A percentile compares a stretch with the other conserved stretches of the same genome.
phyloP scores from a whole-genome alignment of 2,797 vertebrate genomes.

The Pseudocheirus occidentalis region DNA sequence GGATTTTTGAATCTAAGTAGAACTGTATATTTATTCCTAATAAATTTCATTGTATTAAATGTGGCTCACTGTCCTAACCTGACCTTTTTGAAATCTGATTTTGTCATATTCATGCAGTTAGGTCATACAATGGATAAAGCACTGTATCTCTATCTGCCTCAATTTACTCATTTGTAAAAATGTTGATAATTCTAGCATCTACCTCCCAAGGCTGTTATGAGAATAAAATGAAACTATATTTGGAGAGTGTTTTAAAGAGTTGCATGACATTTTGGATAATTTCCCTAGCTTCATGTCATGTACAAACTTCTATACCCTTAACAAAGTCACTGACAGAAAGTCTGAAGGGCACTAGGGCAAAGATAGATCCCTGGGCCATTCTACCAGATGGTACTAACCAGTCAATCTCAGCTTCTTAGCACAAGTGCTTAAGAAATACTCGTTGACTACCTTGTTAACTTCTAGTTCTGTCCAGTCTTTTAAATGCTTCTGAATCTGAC shows the following conservation, averaged over 20 bases:
- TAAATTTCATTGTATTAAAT: background rate
- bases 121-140: background rate
- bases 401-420: background rate
- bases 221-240: background rate
- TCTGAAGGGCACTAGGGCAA: background rate
- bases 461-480: background rate
- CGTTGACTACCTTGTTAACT: background rate
- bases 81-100: background rate
- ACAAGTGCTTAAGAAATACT: background rate
- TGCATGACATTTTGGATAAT: background rate
- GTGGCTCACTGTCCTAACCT: background rate
- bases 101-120: background rate
- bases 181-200: background rate
- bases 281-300: background rate
- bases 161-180: background rate
- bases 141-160: background rate
- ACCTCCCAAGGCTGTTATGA: background rate
- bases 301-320: background rate
- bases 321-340: background rate
- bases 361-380: background rate
- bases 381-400: background rate
- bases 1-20: background rate
- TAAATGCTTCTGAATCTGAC: background rate
- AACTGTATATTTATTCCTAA: background rate
- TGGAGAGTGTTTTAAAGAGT: background rate